A percentile compares a stretch with the other conserved stretches of the same genome.
phyloP scores from a whole-genome alignment of 2,888 invertebrate species.

The Caenorhabditis sp. region DNA sequence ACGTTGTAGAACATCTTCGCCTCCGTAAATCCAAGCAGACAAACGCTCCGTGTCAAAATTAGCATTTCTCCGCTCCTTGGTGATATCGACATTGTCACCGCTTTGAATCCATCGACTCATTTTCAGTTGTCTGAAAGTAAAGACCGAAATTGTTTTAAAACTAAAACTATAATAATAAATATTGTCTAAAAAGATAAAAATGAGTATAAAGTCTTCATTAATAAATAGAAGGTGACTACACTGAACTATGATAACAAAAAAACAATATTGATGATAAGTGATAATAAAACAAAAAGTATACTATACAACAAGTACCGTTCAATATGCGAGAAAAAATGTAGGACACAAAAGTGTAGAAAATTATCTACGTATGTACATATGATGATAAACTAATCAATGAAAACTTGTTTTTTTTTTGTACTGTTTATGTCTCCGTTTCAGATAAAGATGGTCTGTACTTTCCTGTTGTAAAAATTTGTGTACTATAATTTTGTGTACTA shows the following conservation, averaged over 20 bases:
- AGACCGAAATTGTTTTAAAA: neutral
- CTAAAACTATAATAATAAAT: neutral
- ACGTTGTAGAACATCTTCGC: constrained; percentile 53
- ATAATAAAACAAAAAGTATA: constrained; percentile 2
- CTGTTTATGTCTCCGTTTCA: too few relatives aligned
- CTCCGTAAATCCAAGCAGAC: constrained; percentile 61
- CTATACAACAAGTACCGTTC: neutral
- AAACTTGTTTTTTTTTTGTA: neutral
- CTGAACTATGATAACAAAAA: neutral
- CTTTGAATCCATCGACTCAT: constrained; percentile 51
- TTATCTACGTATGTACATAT: neutral
- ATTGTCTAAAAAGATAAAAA: neutral
- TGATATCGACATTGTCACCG: constrained; percentile 66
- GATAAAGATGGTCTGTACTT: too few relatives aligned
- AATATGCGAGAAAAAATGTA: too few relatives aligned
- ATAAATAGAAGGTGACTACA: neutral
- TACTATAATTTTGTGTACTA: too few relatives aligned
- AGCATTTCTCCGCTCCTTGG: constrained; percentile 47
- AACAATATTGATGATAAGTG: neutral
- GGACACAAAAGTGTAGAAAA: neutral
- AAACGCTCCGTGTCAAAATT: constrained; percentile 54
- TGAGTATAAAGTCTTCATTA: neutral
- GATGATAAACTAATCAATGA: neutral
- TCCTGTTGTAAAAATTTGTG: too few relatives aligned
- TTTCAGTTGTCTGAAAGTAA: constrained; percentile 4